Conservation (phyloP, 2,113 vertebrate species). For the Regulus satrapa region DNA sequence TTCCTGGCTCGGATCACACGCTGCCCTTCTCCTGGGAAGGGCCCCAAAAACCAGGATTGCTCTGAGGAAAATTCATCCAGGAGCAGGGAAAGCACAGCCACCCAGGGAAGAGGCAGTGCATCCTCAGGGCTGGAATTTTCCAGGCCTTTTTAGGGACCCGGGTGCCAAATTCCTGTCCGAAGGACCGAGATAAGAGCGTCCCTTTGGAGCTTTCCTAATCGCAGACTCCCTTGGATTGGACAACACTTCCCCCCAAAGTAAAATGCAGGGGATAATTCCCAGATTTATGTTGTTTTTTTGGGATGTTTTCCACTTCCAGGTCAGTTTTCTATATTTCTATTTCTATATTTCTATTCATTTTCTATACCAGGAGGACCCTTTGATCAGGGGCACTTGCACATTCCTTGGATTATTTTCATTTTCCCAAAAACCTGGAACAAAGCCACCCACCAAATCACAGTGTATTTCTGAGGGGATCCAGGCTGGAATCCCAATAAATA, state of each 20-base stretch:
- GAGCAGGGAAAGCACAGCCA: background rate
- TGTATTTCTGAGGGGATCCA: too few species aligned
- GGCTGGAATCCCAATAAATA: background rate
- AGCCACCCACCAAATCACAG: background rate
- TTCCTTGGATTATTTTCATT: too few species aligned
- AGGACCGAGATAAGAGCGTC: background rate
- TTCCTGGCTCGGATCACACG: fast-evolving
- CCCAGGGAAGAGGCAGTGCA: fast-evolving
- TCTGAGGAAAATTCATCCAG: background rate
- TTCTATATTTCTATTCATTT: too few species aligned
- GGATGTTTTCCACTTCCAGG: background rate
- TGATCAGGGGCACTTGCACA: fast-evolving
- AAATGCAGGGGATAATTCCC: background rate
- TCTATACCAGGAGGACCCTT: background rate
- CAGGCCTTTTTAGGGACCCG: background rate
- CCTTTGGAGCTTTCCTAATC: background rate
- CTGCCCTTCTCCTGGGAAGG: background rate
- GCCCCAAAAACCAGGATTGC: background rate
- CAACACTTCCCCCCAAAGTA: background rate
- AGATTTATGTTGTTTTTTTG: fast-evolving
- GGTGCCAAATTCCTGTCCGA: background rate
- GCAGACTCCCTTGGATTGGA: background rate
- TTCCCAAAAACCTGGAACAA: background rate
- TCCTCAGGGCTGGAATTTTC: background rate
- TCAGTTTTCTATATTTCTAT: too few species aligned